Percentiles rank a stretch among this genome's conserved stretches.
phyloP scores from a whole-genome alignment of 2,113 vertebrate species.

The Paraplagusia blochii region DNA sequence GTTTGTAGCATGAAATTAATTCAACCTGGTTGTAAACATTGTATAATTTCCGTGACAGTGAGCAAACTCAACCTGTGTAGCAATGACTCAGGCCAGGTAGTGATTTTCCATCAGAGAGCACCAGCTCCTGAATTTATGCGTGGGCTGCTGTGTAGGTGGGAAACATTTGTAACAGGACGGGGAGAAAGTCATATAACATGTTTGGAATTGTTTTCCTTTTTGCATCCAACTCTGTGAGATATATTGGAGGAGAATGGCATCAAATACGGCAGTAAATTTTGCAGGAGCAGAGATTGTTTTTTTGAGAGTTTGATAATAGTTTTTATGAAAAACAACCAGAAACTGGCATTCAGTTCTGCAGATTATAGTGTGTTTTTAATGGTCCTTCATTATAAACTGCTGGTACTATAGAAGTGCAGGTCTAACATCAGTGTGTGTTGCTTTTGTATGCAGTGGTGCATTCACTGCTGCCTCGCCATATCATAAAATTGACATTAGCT shows the following conservation, averaged over 20 bases:
- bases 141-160: conserved; percentile 17
- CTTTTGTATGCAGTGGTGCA: conserved; percentile 26
- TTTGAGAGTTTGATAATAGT: too few relatives aligned
- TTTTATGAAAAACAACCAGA: background rate
- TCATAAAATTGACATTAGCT: conserved; percentile 53
- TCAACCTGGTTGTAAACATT: background rate
- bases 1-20: too few relatives aligned
- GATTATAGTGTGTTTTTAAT: too few relatives aligned
- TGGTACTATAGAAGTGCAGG: conserved; percentile 12
- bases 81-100: conserved; percentile 1
- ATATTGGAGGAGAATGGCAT: background rate
- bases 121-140: conserved; percentile 4
- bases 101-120: conserved; percentile 2
- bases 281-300: too few relatives aligned
- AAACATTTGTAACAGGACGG: conserved; percentile 4
- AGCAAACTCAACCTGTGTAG: background rate
- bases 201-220: background rate
- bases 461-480: conserved; percentile 21
- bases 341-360: background rate
- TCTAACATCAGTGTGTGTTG: conserved; percentile 12
- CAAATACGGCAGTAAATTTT: background rate
- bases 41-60: background rate
- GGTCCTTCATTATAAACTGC: conserved; percentile 3
- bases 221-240: background rate
- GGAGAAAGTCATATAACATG: background rate